phyloP scores from a whole-genome alignment of 2,113 vertebrate genomes.

The Atlantisia rogersi region DNA sequence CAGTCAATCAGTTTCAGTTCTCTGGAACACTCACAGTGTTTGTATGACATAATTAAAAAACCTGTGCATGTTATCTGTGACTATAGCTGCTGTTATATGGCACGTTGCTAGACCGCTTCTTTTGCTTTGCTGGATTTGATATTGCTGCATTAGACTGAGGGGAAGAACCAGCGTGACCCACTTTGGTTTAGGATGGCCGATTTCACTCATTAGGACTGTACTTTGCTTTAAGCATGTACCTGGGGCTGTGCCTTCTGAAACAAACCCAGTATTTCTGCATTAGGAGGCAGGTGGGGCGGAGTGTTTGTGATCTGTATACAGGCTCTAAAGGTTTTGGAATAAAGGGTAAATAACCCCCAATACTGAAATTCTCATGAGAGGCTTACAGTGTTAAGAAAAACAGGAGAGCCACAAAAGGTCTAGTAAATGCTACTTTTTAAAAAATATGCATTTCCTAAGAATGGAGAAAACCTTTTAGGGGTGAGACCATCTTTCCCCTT shows the following conservation, averaged over 20 bases:
- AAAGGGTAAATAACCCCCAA: not conserved
- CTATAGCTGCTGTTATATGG: not conserved
- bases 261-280: not conserved
- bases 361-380: not conserved
- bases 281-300: not conserved
- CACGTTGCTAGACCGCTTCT: not conserved
- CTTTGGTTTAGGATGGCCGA: not conserved
- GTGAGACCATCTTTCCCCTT: not conserved
- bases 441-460: not conserved
- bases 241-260: not conserved
- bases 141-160: not conserved
- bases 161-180: not conserved
- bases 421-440: not conserved
- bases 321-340: not conserved
- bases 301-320: not conserved
- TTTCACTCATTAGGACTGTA: conserved; percentile 11
- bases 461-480: not conserved
- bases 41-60: conserved; percentile 19
- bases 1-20: not conserved
- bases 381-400: not conserved
- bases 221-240: not conserved
- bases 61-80: not conserved
- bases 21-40: not conserved
- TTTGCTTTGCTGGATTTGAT: not conserved
- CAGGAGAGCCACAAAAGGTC: not conserved